Conservation (phyloP, 2,113 vertebrate species). For the Zosterops lateralis region DNA sequence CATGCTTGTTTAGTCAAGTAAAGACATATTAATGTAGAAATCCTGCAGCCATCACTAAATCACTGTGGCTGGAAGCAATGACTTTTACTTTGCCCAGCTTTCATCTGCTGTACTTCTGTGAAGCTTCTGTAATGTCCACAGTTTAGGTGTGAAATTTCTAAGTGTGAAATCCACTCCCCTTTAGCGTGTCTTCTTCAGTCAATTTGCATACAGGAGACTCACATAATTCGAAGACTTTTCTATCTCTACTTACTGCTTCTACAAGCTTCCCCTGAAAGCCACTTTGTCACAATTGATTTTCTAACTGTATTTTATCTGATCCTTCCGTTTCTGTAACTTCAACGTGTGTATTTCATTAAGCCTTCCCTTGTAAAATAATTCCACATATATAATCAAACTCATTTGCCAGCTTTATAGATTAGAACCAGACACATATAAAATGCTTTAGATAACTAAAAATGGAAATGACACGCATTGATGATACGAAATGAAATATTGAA, state of each 20-base stretch:
- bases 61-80: not conserved
- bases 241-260: not conserved
- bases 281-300: not conserved
- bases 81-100: not conserved
- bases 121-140: slow-evolving; percentile 6
- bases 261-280: not conserved
- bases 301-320: not conserved
- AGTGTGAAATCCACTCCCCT: slow-evolving; percentile 20
- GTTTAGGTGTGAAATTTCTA: slow-evolving; percentile 23
- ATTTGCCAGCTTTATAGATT: not conserved
- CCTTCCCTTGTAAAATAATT: slow-evolving; percentile 4
- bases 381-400: not conserved
- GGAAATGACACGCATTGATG: not conserved
- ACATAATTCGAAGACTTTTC: not conserved
- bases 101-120: not conserved
- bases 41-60: not conserved
- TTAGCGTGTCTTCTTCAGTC: not conserved
- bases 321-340: not conserved
- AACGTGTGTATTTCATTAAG: not conserved
- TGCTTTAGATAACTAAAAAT: not conserved
- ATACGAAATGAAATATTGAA: not conserved
- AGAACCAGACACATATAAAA: not conserved
- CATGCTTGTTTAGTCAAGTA: slow-evolving; percentile 13
- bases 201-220: not conserved
- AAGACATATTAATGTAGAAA: slow-evolving; percentile 18